Conservation (phyloP, 1,140 invertebrate genomes). For the Drosophila littoralis region DNA sequence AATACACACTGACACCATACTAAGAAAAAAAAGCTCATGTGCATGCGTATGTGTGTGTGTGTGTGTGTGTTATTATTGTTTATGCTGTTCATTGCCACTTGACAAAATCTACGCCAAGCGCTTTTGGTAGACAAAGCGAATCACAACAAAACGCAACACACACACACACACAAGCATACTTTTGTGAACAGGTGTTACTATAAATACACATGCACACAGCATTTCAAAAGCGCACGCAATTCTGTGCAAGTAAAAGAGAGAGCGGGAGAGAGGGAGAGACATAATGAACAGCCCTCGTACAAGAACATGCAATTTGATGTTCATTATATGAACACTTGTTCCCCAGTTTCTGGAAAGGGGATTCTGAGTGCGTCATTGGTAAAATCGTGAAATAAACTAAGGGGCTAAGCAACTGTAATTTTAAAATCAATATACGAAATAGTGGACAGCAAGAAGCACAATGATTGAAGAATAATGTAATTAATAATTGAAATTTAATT, state of each 20-base stretch:
- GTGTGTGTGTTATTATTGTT: conserved; percentile 59
- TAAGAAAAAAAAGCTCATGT: conserved; percentile 6
- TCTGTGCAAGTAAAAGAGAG: not conserved
- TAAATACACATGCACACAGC: conserved; percentile 41
- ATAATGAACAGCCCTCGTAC: conserved; percentile 1
- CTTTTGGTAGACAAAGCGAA: conserved; percentile 55
- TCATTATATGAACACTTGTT: conserved; percentile 9
- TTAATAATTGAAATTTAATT: too few species aligned
- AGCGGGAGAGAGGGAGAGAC: conserved; percentile 1
- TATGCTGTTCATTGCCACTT: conserved; percentile 75
- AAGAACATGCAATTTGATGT: conserved; percentile 20
- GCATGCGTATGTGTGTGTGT: conserved; percentile 13
- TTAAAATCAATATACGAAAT: conserved; percentile 4
- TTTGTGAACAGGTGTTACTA: conserved; percentile 65
- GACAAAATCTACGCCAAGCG: conserved; percentile 58
- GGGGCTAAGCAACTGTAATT: not conserved
- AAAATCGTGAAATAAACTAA: not conserved
- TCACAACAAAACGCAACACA: conserved; percentile 41
- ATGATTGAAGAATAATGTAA: not conserved
- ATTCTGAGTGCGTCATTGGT: conserved; percentile 19
- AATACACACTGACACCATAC: conserved; percentile 1
- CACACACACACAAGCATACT: conserved; percentile 19
- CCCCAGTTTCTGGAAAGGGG: not conserved
- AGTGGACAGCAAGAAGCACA: not conserved
- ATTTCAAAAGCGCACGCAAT: conserved; percentile 48